These are phyloP conservation scores for Xestobium rufovillosum DNA, from an alignment of 2,888 invertebrate genomes.

Conservation along the genomic window DNA sequence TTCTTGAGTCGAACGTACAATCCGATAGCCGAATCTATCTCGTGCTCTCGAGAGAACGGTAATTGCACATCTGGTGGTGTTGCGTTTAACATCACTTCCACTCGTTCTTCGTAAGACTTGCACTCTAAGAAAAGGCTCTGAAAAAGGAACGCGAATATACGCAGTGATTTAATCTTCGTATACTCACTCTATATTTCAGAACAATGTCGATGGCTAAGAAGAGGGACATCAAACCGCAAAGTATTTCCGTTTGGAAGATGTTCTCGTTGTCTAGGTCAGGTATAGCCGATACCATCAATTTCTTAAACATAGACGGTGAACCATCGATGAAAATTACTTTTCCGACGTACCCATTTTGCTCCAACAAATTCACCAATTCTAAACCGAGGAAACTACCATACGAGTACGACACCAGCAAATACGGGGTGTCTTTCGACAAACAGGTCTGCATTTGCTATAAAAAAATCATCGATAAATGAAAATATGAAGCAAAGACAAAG, in stretches of 20 bases:
- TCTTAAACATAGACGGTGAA: conserved; percentile 56
- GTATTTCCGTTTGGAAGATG: conserved; percentile 47
- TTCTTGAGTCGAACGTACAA: conserved; percentile 26
- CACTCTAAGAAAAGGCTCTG: conserved; percentile 46
- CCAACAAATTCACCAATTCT: conserved; percentile 65
- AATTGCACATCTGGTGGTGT: conserved; percentile 38
- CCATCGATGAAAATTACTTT: conserved; percentile 70
- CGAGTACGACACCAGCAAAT: conserved; percentile 81
- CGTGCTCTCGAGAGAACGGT: conserved; percentile 41
- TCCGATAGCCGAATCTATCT: conserved; percentile 39
- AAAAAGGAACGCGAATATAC: too few species aligned
- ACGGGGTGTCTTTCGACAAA: too few species aligned
- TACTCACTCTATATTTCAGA: conserved; percentile 39
- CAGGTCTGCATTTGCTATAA: too few species aligned
- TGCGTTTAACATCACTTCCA: conserved; percentile 45
- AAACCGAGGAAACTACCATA: conserved; percentile 71
- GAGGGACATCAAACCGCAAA: conserved; percentile 47
- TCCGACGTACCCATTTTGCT: conserved; percentile 54
- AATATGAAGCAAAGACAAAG: conserved; percentile 25
- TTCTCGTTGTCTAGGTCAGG: too few species aligned
- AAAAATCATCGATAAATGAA: conserved; percentile 7
- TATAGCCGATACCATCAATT: too few species aligned
- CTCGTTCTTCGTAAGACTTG: conserved; percentile 51
- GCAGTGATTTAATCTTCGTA: too few species aligned
- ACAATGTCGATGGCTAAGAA: conserved; percentile 42